These are phyloP conservation scores for Cygnus buccinator DNA, from an alignment of 2,113 vertebrate genomes.

Conservation along the genomic window DNA sequence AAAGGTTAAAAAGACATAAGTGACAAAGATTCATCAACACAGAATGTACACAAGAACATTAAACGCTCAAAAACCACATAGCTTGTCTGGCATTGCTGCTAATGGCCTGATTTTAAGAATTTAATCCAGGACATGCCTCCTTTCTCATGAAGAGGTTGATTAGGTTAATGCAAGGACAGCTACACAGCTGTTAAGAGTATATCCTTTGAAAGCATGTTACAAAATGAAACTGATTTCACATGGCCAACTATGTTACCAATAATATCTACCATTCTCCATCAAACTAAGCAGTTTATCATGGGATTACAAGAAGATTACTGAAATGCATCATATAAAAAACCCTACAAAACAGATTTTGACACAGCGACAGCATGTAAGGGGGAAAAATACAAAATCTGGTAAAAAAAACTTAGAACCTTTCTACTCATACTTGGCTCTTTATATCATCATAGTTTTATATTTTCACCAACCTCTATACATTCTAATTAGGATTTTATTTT, in stretches of 20 bases:
- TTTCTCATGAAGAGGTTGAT: conserved; percentile 4
- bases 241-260: not conserved
- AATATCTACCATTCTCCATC: conserved; percentile 40
- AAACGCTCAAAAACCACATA: conserved; percentile 33
- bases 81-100: not conserved
- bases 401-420: not conserved
- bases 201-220: conserved; percentile 21
- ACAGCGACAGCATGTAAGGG: not conserved
- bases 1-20: not conserved
- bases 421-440: not conserved
- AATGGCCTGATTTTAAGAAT: conserved; percentile 35
- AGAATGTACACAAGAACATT: not conserved
- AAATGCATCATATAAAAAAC: conserved; percentile 45
- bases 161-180: conserved; percentile 46
- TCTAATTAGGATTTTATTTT: not conserved
- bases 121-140: conserved; percentile 57
- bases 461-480: not conserved
- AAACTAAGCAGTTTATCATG: conserved; percentile 55
- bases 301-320: conserved; percentile 65
- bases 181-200: not conserved
- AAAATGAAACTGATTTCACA: conserved; percentile 18
- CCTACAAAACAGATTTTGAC: conserved; percentile 14
- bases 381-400: not conserved
- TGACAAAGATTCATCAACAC: not conserved
- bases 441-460: not conserved